Percentiles rank a stretch among this genome's conserved stretches.
Conservation (phyloP, 1,140 invertebrate genomes). For the Forficula auricularia region DNA sequence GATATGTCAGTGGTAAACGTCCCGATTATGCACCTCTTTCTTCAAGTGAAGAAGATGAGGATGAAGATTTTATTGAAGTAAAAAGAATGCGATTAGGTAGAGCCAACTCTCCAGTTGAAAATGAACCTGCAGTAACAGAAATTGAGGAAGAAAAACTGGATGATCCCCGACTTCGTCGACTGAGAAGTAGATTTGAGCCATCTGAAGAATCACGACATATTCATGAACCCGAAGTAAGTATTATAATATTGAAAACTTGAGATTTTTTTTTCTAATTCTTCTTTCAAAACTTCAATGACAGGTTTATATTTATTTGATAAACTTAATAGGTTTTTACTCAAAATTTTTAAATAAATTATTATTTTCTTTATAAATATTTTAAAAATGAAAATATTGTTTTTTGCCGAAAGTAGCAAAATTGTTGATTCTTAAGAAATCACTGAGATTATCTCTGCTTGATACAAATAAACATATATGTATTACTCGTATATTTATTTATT, state of each 20-base stretch:
- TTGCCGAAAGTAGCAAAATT: not conserved
- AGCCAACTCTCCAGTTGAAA: slow-evolving; percentile 13
- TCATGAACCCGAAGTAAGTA: slow-evolving; percentile 8
- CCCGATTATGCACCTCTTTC: slow-evolving; percentile 78
- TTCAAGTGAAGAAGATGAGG: slow-evolving; percentile 66
- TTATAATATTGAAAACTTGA: slow-evolving; percentile 28
- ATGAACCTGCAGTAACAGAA: slow-evolving; percentile 16
- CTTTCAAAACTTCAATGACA: not conserved
- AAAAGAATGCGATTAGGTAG: slow-evolving; percentile 20
- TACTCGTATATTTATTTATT: no score
- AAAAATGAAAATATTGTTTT: slow-evolving; percentile 2
- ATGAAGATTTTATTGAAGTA: slow-evolving; percentile 64
- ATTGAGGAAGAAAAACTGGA: slow-evolving; percentile 34
- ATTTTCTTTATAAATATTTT: not conserved
- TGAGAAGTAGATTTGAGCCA: slow-evolving; percentile 25
- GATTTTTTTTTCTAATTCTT: slow-evolving; percentile 10
- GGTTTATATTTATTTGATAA: slow-evolving; percentile 2
- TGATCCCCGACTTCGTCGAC: slow-evolving; percentile 55
- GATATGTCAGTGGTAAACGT: slow-evolving; percentile 81
- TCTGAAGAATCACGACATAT: slow-evolving; percentile 22
- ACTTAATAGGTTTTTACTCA: not conserved
- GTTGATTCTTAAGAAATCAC: no score
- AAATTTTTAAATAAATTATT: slow-evolving; percentile 2
- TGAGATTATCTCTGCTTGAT: no score
- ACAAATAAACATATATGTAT: no score